A percentile compares a stretch with the other conserved stretches of the same genome.
phyloP scores from a whole-genome alignment of 2,113 vertebrate genomes.

The Epinephelus moara region DNA sequence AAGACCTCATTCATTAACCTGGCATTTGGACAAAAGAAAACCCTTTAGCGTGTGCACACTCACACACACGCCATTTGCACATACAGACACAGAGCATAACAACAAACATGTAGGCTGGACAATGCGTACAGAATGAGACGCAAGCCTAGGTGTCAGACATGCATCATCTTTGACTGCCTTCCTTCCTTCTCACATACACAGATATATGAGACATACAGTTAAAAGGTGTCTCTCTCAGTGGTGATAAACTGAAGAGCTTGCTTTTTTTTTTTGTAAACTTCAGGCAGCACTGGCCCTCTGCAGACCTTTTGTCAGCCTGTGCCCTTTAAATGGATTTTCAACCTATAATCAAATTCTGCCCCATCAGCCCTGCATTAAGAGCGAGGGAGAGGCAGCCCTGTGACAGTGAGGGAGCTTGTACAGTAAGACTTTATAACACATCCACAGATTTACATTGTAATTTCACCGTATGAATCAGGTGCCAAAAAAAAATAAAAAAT shows the following conservation, averaged over 20 bases:
- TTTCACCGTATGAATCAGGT: background rate
- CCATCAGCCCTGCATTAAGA: conserved; percentile 1
- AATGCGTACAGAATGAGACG: background rate
- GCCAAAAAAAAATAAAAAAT: too few relatives aligned
- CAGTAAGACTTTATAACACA: background rate
- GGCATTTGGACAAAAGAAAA: conserved; percentile 21
- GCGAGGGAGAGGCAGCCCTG: background rate
- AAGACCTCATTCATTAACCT: conserved; percentile 29
- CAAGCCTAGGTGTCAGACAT: background rate
- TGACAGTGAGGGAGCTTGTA: background rate
- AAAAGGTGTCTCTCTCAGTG: background rate
- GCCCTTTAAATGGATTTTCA: conserved; percentile 24
- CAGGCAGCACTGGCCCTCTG: conserved; percentile 1
- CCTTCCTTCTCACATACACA: background rate
- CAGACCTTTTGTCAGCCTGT: conserved; percentile 7
- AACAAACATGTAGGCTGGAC: background rate
- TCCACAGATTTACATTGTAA: background rate
- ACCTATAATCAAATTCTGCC: conserved; percentile 23
- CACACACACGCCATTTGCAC: background rate
- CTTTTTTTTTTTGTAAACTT: background rate
- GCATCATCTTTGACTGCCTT: background rate
- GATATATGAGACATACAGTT: background rate
- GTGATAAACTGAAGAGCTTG: background rate
- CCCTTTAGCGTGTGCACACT: background rate
- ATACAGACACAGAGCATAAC: background rate